Percentiles rank a stretch among this genome's conserved stretches.
Evolutionary conservation across 2,888 invertebrate genomes (phyloP).

Genomic region (Asteroscopus sphinx): DNA sequence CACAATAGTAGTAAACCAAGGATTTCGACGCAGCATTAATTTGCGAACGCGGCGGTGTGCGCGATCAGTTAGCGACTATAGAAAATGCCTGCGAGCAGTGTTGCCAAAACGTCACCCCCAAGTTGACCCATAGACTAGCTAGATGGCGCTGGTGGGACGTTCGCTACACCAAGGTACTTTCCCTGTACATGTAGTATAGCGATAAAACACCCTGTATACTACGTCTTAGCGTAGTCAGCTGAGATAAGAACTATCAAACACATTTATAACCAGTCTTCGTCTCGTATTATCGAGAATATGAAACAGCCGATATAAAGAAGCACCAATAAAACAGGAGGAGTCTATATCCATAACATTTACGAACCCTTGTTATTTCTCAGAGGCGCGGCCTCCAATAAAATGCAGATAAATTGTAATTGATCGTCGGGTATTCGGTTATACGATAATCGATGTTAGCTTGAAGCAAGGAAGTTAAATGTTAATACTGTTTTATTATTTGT

Average conservation of each 20-base stretch:
- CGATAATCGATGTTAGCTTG: constrained; percentile 18
- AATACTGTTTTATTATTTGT: constrained; percentile 8
- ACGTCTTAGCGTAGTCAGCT: no score
- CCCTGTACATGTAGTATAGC: no score
- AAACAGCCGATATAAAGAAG: constrained; percentile 25
- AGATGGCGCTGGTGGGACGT: no score
- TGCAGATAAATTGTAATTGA: constrained; percentile 54
- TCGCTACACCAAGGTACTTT: no score
- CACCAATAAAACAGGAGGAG: constrained; percentile 61
- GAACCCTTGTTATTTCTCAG: constrained; percentile 17
- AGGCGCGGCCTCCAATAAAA: constrained; percentile 56
- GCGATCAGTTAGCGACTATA: no score
- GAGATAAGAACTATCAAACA: constrained; percentile 1
- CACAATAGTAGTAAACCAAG: no score
- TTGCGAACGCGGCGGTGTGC: no score
- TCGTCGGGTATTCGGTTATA: constrained; percentile 29
- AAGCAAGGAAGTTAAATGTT: constrained; percentile 1
- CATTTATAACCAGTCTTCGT: neutral
- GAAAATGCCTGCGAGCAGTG: no score
- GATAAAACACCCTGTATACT: no score
- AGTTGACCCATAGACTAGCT: no score
- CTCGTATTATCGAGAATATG: constrained; percentile 8
- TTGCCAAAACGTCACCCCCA: no score
- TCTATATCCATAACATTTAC: constrained; percentile 34
- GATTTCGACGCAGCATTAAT: no score